Evolutionary conservation across 2,797 vertebrate genomes (phyloP), one percentile per base, ranked within the genome.

Genomic region (Hyperoplus immaculatus): DNA sequence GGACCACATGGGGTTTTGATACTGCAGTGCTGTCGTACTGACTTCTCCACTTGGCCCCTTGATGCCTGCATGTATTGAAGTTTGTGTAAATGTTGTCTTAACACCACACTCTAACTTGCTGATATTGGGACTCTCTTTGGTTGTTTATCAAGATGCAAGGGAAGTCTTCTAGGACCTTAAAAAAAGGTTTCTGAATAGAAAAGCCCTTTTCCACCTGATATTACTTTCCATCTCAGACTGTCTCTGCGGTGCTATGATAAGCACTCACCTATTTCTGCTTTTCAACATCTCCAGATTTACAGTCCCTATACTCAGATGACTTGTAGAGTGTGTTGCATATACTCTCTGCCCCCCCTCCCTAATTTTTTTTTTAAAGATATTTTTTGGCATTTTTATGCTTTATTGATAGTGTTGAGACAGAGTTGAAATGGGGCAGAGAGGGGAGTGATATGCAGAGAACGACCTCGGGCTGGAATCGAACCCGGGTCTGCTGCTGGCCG

Each of bases 11-110:
- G 41, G 39, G 57, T 72, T 63, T 51, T 16, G 50, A 75, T 55
- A 36, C 54, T 62, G 16, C 57, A 38, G 1, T 2, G 0, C 18
- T 74, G 80, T 68, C 47, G 13, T 42, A 9, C 4, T 62, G 21
- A 21, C 14, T 69, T 54, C 83, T 85, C 84, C 88, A 88, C 59
- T 77, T 60, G 87, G 78, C 72, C 87, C 84, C 87, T 91, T 86
- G 82, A 82, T 76, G 81, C 88, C 89, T 89, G 73, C 56, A 29
- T 74, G 61, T 72, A 65, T 57, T n/a, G 51, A 78, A 55, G 45
- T 76, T 65, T 70, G 41, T 75, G 60, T 18, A 86, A 77, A 76
- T 72, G 45, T 71, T 75, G 58, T 47, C 58, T 74, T 64, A 29
- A 67, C 54, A 45, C 64, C 66, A 16, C 12, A 41, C n/a, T 61